Conservation (phyloP, 2,888 invertebrate species). For the Tethea ocularis region DNA sequence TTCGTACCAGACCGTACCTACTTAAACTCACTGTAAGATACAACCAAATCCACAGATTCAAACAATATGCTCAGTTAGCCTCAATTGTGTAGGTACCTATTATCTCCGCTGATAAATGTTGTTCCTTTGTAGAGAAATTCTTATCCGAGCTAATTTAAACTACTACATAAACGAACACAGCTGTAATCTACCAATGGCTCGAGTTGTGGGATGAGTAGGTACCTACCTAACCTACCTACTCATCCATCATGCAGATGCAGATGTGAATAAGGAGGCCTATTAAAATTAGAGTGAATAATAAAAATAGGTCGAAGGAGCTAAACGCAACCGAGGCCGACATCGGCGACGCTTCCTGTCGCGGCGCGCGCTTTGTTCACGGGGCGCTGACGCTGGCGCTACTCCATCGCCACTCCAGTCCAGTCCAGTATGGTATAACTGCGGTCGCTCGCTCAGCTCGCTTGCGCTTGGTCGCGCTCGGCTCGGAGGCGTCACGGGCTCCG, state of each 20-base stretch:
- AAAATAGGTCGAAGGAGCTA: slow-evolving; percentile 31
- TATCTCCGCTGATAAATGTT: no score
- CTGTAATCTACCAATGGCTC: background rate
- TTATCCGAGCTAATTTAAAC: no score
- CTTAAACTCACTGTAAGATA: no score
- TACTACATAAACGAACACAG: no score
- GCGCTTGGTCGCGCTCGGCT: no score
- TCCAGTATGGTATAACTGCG: no score
- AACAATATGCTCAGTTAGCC: no score
- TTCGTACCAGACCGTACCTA: no score
- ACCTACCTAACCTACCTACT: background rate
- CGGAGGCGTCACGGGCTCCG: slow-evolving; percentile 15
- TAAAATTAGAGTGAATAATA: slow-evolving; percentile 14
- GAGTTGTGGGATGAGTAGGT: no score
- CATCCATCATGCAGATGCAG: background rate
- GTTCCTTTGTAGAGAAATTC: no score
- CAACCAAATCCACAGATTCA: no score
- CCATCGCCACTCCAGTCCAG: slow-evolving; percentile 28
- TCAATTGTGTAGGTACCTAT: no score
- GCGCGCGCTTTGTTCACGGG: slow-evolving; percentile 33
- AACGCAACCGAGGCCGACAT: slow-evolving; percentile 32
- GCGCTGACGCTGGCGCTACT: slow-evolving; percentile 25
- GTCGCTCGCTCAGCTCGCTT: slow-evolving; percentile 21
- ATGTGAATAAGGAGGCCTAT: slow-evolving; percentile 10
- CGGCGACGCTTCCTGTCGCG: slow-evolving; percentile 34